These are phyloP conservation scores for Drosophila anomelani DNA, from an alignment of 2,888 invertebrate species.

Conservation along the genomic window DNA sequence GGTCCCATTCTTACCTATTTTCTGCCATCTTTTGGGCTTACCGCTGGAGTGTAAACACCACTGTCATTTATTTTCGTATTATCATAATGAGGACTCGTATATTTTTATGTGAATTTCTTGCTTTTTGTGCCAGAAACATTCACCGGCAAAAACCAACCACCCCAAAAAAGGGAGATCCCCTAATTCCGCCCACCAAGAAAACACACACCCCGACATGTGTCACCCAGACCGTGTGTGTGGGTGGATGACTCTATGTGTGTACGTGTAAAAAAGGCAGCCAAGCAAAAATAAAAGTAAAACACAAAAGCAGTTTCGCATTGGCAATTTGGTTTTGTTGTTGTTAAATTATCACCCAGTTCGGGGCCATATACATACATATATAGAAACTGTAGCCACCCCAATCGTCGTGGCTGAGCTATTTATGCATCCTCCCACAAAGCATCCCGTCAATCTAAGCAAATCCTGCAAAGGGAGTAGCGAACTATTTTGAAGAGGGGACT, in stretches of 20 bases:
- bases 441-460: conserved; percentile 13
- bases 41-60: conserved; percentile 66
- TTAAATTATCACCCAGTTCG: conserved; percentile 74
- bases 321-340: conserved; percentile 71
- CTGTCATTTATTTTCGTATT: conserved; percentile 82
- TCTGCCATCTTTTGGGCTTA: conserved; percentile 14
- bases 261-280: conserved; percentile 58
- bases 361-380: conserved; percentile 25
- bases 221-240: conserved; percentile 32
- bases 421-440: conserved; percentile 54
- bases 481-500: background rate
- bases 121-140: conserved; percentile 64
- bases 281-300: conserved; percentile 67
- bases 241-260: conserved; percentile 5
- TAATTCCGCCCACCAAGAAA: conserved; percentile 20
- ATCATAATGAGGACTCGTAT: conserved; percentile 82
- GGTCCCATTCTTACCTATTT: conserved; percentile 7
- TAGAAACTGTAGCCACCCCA: conserved; percentile 52
- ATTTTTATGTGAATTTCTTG: conserved; percentile 79
- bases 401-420: conserved; percentile 49
- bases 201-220: conserved; percentile 46
- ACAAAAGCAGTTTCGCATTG: conserved; percentile 68
- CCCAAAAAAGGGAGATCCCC: conserved; percentile 24
- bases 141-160: conserved; percentile 27
- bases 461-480: conserved; percentile 5